A percentile compares a stretch with the other conserved stretches of the same genome.
Conservation (phyloP, 2,113 vertebrate genomes). For the Pelusios castaneus region DNA sequence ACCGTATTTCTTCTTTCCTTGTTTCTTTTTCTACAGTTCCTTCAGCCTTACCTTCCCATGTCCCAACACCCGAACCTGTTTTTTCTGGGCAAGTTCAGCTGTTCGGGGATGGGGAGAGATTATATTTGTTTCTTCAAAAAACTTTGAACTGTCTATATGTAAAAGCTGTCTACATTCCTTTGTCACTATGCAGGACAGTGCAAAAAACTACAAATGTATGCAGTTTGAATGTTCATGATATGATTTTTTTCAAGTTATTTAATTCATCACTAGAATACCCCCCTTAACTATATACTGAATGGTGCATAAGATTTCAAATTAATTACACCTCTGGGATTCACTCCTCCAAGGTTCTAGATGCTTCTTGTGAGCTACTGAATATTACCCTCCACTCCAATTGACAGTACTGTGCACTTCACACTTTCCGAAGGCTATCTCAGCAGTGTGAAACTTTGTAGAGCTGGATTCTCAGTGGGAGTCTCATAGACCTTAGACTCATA, state of each 20-base stretch:
- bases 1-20: background rate
- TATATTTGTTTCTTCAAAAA: no score
- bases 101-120: no score
- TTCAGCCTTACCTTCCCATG: background rate
- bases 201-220: background rate
- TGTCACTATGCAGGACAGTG: background rate
- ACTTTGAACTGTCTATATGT: background rate
- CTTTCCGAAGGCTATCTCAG: background rate
- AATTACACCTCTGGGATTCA: fast-evolving
- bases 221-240: background rate
- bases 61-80: background rate
- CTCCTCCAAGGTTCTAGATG: background rate
- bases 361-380: background rate
- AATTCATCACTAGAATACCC: background rate
- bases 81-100: background rate
- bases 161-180: background rate
- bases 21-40: background rate
- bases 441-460: background rate
- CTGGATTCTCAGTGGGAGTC: background rate
- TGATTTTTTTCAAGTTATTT: background rate
- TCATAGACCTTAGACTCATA: no score
- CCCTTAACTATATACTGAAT: background rate
- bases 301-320: background rate
- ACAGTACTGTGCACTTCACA: background rate
- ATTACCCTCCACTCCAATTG: background rate